Evolutionary conservation across 30 jellyfish, hydroid and myxozoan genomes (phyloP).

Genomic region (Sanderia malayensis): DNA sequence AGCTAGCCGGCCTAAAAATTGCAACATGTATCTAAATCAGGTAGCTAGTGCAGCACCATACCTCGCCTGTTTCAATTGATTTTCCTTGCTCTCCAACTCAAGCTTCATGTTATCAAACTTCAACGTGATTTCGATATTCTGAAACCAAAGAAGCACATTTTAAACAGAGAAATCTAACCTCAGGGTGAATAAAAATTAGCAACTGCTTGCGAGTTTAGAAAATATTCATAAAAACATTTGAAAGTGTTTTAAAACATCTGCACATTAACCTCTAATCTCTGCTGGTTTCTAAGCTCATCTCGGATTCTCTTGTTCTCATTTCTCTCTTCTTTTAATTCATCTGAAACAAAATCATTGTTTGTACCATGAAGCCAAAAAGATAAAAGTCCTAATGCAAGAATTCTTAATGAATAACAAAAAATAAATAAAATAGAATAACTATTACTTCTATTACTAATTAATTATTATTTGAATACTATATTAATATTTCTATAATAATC

Average conservation of each 20-base stretch:
- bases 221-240: no score
- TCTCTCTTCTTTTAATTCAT: constrained; percentile 7
- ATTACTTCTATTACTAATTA: no score
- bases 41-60: neutral
- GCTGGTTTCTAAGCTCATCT: constrained; percentile 16
- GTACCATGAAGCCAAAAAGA: no score
- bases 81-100: constrained; percentile 54
- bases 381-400: no score
- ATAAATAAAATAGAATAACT: no score
- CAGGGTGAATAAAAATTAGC: neutral
- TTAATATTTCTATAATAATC: no score
- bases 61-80: constrained; percentile 48
- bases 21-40: neutral
- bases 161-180: neutral
- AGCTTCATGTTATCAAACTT: constrained; percentile 46
- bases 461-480: no score
- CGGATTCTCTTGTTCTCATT: constrained; percentile 26
- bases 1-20: no score
- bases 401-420: no score
- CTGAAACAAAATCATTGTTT: constrained; percentile 12
- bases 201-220: no score
- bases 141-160: no score
- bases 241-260: no score
- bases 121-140: constrained; percentile 63
- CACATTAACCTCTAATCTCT: constrained; percentile 54